phyloP scores from a whole-genome alignment of 2,888 invertebrate species.

The Hyalella azteca region DNA sequence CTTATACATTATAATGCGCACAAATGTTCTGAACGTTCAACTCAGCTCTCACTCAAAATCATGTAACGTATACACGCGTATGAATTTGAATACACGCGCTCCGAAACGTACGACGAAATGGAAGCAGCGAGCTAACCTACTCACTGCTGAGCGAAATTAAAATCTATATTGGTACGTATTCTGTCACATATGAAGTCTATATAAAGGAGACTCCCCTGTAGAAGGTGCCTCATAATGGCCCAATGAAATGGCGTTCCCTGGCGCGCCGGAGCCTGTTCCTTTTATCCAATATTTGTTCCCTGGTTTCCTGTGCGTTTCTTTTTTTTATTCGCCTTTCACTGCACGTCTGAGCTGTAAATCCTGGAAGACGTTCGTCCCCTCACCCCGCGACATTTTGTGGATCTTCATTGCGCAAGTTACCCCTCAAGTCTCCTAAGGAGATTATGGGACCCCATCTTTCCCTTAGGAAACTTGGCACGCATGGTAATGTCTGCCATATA shows the following conservation, averaged over 20 bases:
- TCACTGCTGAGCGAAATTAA: no score
- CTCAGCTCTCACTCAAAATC: no score
- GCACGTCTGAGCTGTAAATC: not conserved
- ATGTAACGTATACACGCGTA: no score
- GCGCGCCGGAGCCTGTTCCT: not conserved
- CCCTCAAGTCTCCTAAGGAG: not conserved
- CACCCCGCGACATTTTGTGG: not conserved
- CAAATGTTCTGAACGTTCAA: no score
- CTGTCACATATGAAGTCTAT: no score
- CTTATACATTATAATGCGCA: no score
- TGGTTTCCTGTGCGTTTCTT: not conserved
- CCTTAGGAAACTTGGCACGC: not conserved
- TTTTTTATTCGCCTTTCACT: not conserved
- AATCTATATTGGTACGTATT: no score
- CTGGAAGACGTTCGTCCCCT: not conserved
- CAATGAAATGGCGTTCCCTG: not conserved
- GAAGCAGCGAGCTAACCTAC: no score
- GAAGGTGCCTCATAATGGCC: no score
- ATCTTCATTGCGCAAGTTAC: not conserved
- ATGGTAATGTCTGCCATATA: not conserved
- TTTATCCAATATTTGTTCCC: not conserved
- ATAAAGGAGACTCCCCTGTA: no score
- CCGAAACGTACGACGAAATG: no score
- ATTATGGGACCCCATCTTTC: not conserved
- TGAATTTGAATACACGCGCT: no score